phyloP scores from a whole-genome alignment of 2,113 vertebrate genomes.

The Axis porcinus region DNA sequence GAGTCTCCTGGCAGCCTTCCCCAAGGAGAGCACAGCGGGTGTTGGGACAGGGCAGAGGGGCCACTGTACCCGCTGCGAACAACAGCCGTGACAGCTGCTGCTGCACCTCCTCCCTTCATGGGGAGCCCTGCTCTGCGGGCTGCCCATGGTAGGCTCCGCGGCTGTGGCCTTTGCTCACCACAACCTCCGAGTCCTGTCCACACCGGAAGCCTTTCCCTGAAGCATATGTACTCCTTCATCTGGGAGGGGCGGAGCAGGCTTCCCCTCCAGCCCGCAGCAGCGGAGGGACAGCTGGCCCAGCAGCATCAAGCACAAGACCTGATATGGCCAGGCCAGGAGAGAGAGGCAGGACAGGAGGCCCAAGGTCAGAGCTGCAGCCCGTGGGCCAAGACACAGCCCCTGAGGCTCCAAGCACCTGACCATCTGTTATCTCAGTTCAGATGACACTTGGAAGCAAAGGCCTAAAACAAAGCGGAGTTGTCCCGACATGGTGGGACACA shows the following conservation, averaged over 20 bases:
- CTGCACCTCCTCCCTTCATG: fast-evolving
- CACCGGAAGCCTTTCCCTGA: background rate
- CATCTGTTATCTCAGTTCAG: background rate
- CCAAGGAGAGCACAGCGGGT: fast-evolving
- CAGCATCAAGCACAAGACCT: background rate
- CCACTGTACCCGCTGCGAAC: background rate
- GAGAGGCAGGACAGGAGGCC: background rate
- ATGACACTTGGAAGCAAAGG: background rate
- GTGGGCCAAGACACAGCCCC: background rate
- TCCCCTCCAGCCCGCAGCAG: background rate
- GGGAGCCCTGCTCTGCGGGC: background rate
- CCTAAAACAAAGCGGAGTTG: background rate
- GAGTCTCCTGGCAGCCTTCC: background rate
- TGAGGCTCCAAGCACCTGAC: background rate
- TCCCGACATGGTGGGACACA: background rate
- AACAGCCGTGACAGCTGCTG: background rate
- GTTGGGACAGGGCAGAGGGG: background rate
- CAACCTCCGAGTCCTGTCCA: background rate
- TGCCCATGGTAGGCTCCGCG: fast-evolving
- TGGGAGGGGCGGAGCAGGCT: background rate
- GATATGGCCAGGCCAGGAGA: background rate
- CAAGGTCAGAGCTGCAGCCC: background rate
- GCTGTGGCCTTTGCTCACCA: background rate
- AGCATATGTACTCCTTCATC: background rate
- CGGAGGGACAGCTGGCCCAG: background rate